These are phyloP conservation scores for Limnephilus marmoratus DNA, from an alignment of 2,888 invertebrate genomes.

Conservation along the genomic window DNA sequence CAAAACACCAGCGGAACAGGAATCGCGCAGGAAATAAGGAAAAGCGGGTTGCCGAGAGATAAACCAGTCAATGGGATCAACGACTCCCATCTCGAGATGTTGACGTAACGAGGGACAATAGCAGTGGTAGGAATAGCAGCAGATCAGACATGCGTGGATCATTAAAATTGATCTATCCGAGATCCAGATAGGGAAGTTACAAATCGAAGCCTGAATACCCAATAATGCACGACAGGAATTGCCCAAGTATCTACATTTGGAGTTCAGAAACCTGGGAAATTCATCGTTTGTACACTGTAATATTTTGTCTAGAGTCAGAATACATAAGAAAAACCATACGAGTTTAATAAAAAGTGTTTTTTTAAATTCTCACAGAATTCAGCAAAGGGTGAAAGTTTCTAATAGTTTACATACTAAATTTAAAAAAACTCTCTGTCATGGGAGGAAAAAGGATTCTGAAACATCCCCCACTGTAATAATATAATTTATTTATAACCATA, in stretches of 20 bases:
- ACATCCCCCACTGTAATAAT: too few species aligned
- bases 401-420: too few species aligned
- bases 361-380: too few species aligned
- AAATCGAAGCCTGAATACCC: neutral
- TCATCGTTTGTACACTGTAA: neutral
- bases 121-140: neutral
- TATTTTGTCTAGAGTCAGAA: neutral
- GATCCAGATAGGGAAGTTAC: neutral
- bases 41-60: slow-evolving; percentile 8
- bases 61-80: slow-evolving; percentile 23
- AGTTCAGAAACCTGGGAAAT: neutral
- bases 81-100: neutral
- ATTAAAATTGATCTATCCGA: slow-evolving; percentile 2
- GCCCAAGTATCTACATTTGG: neutral
- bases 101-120: slow-evolving; percentile 20
- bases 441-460: too few species aligned
- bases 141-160: neutral
- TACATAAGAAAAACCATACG: neutral
- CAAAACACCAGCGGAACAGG: slow-evolving; percentile 13
- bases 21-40: slow-evolving; percentile 20
- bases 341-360: too few species aligned
- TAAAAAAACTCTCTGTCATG: too few species aligned
- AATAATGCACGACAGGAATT: neutral
- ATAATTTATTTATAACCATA: too few species aligned
- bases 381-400: too few species aligned